Evolutionary conservation across 2,797 vertebrate genomes (phyloP).

Genomic region (Toxotes lorentzi): DNA sequence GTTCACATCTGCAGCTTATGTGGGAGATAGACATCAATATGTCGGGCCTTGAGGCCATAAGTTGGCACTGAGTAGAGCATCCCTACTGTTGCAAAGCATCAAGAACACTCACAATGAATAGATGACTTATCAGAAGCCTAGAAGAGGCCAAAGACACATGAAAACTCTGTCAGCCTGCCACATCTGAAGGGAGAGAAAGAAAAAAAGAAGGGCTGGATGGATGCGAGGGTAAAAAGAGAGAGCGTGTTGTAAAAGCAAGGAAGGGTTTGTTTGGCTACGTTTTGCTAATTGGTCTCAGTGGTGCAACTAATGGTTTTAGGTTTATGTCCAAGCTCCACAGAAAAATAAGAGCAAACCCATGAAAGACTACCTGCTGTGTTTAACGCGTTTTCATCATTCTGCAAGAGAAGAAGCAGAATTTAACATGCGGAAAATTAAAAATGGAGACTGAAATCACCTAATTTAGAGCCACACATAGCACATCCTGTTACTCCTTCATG

Average conservation of each 20-base stretch:
- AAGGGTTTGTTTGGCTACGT: conserved; percentile 64
- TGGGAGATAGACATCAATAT: conserved; percentile 58
- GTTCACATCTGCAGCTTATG: conserved; percentile 69
- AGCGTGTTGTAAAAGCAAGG: conserved; percentile 55
- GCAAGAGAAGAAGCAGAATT: conserved; percentile 27
- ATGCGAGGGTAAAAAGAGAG: conserved; percentile 30
- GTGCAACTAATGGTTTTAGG: conserved; percentile 76
- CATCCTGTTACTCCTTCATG: conserved; percentile 51
- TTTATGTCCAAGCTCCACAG: conserved; percentile 63
- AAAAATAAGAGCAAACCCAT: conserved; percentile 60
- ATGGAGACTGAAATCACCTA: conserved; percentile 62
- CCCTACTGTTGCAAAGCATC: conserved; percentile 41
- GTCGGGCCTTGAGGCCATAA: conserved; percentile 29
- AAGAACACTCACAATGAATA: conserved; percentile 37
- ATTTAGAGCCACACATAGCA: conserved; percentile 52
- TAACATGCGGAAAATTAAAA: conserved; percentile 42
- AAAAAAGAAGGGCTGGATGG: conserved; percentile 4
- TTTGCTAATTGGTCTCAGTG: conserved; percentile 75
- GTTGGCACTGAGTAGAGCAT: conserved; percentile 34
- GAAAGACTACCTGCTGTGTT: conserved; percentile 41
- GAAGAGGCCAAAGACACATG: conserved; percentile 44
- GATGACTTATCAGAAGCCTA: conserved; percentile 41
- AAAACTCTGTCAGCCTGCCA: conserved; percentile 26
- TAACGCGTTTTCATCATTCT: conserved; percentile 65
- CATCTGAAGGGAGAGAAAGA: conserved; percentile 11